phyloP scores from a whole-genome alignment of 2,797 vertebrate genomes.

The Syngnathus rostellatus region DNA sequence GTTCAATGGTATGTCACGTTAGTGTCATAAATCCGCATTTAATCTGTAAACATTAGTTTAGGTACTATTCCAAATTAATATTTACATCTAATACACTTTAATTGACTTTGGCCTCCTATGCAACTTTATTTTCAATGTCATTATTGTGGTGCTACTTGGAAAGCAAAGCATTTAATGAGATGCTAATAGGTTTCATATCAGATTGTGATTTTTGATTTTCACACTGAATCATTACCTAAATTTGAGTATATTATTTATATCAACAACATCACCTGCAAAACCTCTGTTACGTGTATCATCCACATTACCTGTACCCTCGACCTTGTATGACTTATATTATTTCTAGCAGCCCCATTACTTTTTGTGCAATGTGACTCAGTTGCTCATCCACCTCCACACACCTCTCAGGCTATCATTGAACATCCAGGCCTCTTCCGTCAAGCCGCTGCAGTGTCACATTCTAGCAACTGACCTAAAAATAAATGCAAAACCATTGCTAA shows the following conservation, averaged over 20 bases:
- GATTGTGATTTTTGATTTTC: no score
- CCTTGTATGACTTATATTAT: not conserved
- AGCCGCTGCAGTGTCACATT: constrained; percentile 19
- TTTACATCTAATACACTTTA: no score
- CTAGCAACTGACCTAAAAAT: constrained; percentile 12
- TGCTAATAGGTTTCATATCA: no score
- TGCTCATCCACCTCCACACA: constrained; percentile 3
- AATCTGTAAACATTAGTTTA: no score
- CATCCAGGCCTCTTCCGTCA: constrained; percentile 16
- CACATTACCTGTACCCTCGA: not conserved
- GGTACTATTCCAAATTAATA: no score
- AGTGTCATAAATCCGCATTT: no score
- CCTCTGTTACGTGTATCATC: constrained; percentile 14
- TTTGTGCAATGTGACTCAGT: not conserved
- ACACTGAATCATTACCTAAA: not conserved
- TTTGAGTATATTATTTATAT: constrained; percentile 31
- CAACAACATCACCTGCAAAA: constrained; percentile 24
- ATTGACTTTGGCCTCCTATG: no score
- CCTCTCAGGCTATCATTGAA: not conserved
- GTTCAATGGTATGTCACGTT: no score
- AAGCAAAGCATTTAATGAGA: no score
- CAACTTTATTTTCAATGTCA: no score
- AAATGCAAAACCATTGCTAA: constrained; percentile 14
- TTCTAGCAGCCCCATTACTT: not conserved
- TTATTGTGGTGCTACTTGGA: no score